Percentiles rank a stretch among this genome's conserved stretches.
Evolutionary conservation across 1,140 invertebrate genomes (phyloP).

Genomic region (Eurosta solidaginis): DNA sequence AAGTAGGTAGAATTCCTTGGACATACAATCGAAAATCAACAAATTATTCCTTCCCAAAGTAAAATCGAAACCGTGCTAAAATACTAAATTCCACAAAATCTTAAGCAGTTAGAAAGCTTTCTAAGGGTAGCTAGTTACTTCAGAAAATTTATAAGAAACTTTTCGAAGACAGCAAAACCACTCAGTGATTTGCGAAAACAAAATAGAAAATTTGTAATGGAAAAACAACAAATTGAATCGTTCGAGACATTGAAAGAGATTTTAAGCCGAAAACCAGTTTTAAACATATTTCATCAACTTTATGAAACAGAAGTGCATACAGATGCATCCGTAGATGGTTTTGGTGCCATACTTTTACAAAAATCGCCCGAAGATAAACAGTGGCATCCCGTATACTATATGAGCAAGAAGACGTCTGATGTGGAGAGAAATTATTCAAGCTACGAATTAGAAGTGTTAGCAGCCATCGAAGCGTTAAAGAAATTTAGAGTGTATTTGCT

Average conservation of each 20-base stretch:
- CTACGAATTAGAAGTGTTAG: conserved; percentile 20
- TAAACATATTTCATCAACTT: conserved; percentile 48
- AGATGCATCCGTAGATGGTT: conserved; percentile 45
- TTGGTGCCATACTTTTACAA: conserved; percentile 50
- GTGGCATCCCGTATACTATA: conserved; percentile 59
- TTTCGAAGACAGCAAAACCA: conserved; percentile 37
- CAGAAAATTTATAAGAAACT: conserved; percentile 41
- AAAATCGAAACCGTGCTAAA: too few species aligned
- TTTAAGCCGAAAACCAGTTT: conserved; percentile 53
- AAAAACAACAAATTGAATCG: too few species aligned
- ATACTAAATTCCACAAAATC: too few species aligned
- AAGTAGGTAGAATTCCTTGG: conserved; percentile 2
- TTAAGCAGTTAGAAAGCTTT: conserved; percentile 42
- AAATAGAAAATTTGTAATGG: neutral
- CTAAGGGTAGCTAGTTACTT: conserved; percentile 43
- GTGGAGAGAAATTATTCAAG: conserved; percentile 54
- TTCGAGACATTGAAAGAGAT: neutral
- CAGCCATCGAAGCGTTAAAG: conserved; percentile 49
- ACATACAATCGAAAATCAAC: conserved; percentile 3
- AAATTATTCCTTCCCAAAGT: neutral
- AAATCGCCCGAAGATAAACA: conserved; percentile 41
- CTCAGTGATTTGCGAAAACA: neutral
- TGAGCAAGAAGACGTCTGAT: neutral
- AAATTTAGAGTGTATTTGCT: too few species aligned
- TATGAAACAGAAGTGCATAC: conserved; percentile 53